A percentile compares a stretch with the other conserved stretches of the same genome.
These are phyloP conservation scores for Anhinga anhinga DNA, from an alignment of 2,113 vertebrate species.

Conservation along the genomic window DNA sequence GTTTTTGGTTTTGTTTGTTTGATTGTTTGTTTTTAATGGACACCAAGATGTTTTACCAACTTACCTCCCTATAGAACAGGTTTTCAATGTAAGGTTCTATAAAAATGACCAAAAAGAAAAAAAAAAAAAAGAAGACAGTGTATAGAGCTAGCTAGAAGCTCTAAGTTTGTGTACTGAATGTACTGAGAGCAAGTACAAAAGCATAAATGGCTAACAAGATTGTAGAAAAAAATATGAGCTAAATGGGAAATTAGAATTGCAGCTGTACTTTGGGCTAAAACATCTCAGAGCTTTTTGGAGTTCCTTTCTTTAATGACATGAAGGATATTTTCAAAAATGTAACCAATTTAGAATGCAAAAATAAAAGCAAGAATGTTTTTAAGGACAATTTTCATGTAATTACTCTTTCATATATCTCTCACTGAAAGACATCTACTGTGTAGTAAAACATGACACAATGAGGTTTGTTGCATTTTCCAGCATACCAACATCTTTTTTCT, in stretches of 20 bases:
- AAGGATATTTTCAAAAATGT: background rate
- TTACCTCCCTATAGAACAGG: background rate
- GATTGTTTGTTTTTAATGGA: background rate
- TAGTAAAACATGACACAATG: background rate
- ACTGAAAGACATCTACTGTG: background rate
- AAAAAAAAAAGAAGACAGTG: background rate
- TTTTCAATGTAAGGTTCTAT: background rate
- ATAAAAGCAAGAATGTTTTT: background rate
- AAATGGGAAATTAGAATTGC: background rate
- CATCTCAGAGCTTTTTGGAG: background rate
- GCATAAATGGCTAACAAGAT: background rate
- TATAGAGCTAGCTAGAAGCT: background rate
- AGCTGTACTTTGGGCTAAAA: background rate
- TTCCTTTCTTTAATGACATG: background rate
- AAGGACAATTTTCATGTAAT: background rate
- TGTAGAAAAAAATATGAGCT: background rate
- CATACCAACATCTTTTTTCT: background rate
- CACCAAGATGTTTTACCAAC: background rate
- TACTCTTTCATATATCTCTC: background rate
- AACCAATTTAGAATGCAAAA: background rate
- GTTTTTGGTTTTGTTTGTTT: background rate
- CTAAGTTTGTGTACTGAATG: background rate
- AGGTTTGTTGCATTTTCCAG: background rate
- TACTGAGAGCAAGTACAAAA: background rate
- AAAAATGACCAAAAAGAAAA: background rate